phyloP scores from a whole-genome alignment of 1,140 invertebrate species.

The Panagrolaimus sp. region DNA sequence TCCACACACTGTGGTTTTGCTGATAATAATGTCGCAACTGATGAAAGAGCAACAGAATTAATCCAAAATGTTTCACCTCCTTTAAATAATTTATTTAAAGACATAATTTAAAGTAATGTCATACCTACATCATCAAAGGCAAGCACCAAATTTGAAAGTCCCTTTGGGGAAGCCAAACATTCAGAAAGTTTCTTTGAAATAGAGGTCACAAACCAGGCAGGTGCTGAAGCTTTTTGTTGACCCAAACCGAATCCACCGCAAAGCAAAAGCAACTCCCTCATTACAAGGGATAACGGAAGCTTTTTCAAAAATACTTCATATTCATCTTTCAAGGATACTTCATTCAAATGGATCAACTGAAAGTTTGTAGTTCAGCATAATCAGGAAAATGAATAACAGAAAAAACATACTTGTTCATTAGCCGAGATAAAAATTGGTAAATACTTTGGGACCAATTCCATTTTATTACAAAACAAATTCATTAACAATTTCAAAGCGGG shows the following conservation, averaged over 20 bases:
- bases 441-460: neutral
- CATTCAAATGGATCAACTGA: neutral
- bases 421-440: conserved; percentile 5
- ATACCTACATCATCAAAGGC: conserved; percentile 5
- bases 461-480: no score
- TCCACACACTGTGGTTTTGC: neutral
- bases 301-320: neutral
- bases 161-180: neutral
- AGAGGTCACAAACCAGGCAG: neutral
- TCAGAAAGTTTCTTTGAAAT: neutral
- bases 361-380: neutral
- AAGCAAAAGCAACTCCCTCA: neutral
- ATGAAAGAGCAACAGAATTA: neutral
- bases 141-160: neutral
- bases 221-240: neutral
- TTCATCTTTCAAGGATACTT: neutral
- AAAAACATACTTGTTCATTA: conserved; percentile 7
- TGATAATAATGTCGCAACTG: neutral
- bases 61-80: conserved; percentile 12
- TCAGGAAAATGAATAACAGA: neutral
- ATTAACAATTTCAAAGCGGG: no score
- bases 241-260: neutral
- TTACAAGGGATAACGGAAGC: neutral
- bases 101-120: neutral
- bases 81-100: neutral